Percentiles rank a stretch among this genome's conserved stretches.
These are phyloP conservation scores for Glareola pratincola DNA, from an alignment of 2,113 vertebrate species.

Conservation along the genomic window DNA sequence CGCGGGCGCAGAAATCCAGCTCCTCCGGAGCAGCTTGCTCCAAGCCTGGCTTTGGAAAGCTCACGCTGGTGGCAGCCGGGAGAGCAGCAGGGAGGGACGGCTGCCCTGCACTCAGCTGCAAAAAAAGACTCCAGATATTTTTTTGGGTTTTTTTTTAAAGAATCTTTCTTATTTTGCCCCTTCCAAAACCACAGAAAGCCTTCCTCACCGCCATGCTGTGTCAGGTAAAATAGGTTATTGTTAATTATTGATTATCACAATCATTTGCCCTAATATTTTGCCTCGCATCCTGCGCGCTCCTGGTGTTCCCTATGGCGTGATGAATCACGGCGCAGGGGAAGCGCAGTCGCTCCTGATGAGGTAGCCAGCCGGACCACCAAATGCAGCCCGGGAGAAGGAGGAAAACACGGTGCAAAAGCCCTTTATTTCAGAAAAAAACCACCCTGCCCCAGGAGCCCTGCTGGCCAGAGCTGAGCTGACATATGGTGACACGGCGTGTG, in stretches of 20 bases:
- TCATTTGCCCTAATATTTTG: neutral
- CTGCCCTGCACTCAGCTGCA: neutral
- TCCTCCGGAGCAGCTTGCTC: rapidly evolving
- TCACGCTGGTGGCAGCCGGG: neutral
- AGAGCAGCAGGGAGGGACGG: neutral
- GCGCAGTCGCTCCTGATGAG: neutral
- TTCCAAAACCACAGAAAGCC: neutral
- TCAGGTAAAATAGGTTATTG: neutral
- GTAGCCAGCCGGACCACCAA: neutral
- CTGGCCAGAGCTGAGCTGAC: neutral
- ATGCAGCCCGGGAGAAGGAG: neutral
- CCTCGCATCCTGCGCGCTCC: rapidly evolving
- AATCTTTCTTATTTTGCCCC: neutral
- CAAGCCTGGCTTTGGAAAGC: neutral
- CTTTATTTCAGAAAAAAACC: neutral
- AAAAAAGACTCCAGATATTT: too few relatives aligned
- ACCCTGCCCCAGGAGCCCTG: neutral
- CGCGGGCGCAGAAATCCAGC: rapidly evolving
- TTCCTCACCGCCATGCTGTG: rapidly evolving
- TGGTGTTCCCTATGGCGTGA: rapidly evolving
- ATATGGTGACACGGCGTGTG: neutral
- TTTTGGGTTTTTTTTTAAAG: neutral
- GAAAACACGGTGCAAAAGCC: neutral
- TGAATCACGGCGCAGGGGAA: rapidly evolving
- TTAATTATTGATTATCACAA: neutral